phyloP scores from a whole-genome alignment of 2,797 vertebrate species.

The Spinibarbus caldwelli region DNA sequence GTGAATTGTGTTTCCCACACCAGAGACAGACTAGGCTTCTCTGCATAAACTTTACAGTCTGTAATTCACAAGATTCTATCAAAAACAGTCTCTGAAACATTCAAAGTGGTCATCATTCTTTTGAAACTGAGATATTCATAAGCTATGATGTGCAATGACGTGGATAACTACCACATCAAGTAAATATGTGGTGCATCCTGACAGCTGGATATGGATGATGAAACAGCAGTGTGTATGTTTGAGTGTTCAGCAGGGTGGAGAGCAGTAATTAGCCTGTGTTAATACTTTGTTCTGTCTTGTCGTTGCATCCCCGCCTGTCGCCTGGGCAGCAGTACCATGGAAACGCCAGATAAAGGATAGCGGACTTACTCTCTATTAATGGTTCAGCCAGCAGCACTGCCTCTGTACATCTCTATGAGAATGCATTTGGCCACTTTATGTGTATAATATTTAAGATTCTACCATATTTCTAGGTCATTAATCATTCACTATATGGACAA shows the following conservation, averaged over 20 bases:
- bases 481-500: neutral
- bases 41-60: neutral
- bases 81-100: neutral
- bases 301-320: slow-evolving; percentile 9
- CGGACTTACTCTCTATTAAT: neutral
- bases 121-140: neutral
- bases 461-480: neutral
- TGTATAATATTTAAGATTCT: neutral
- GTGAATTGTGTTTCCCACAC: slow-evolving; percentile 52
- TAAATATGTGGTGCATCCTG: neutral
- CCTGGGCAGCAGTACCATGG: slow-evolving; percentile 48
- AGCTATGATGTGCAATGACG: neutral
- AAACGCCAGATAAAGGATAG: slow-evolving; percentile 47
- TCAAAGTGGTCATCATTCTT: neutral
- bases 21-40: neutral
- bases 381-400: neutral
- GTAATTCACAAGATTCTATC: neutral
- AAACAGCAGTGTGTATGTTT: neutral
- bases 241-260: slow-evolving; percentile 2
- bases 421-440: neutral
- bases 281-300: slow-evolving; percentile 40
- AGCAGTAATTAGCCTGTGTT: slow-evolving; percentile 47
- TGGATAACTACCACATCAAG: neutral
- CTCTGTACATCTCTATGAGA: neutral
- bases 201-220: neutral